A percentile compares a stretch with the other conserved stretches of the same genome.
These are phyloP conservation scores for Paedocypris sp. DNA, from an alignment of 2,113 vertebrate species.

Conservation along the genomic window DNA sequence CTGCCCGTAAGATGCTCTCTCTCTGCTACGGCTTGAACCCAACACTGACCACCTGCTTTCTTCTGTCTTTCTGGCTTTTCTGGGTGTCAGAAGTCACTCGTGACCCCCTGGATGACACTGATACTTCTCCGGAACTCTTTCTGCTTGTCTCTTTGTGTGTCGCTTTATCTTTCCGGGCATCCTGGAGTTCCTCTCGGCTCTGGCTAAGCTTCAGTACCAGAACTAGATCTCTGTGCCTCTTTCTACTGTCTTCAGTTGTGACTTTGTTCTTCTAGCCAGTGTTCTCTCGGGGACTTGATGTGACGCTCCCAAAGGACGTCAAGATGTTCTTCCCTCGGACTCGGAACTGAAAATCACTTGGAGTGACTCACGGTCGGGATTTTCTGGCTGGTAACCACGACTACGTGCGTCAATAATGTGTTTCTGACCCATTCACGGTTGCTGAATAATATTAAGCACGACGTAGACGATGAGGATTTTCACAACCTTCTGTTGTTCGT, in stretches of 20 bases:
- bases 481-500: background rate
- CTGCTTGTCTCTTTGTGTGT: conserved; percentile 16
- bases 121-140: conserved; percentile 14
- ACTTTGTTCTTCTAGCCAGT: conserved; percentile 38
- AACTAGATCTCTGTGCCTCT: conserved; percentile 32
- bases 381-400: background rate
- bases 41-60: conserved; percentile 21
- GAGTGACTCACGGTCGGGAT: background rate
- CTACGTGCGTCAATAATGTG: background rate
- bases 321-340: conserved; percentile 14
- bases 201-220: conserved; percentile 9
- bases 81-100: conserved; percentile 33
- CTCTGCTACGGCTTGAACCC: conserved; percentile 7
- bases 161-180: conserved; percentile 14
- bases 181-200: conserved; percentile 7
- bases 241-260: conserved; percentile 25
- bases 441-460: background rate
- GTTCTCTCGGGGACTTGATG: conserved; percentile 28
- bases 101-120: conserved; percentile 27
- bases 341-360: background rate
- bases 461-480: background rate
- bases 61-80: conserved; percentile 14
- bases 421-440: background rate
- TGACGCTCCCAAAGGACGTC: conserved; percentile 8
- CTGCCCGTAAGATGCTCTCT: conserved; percentile 67